Conservation (phyloP, 1,140 invertebrate genomes). For the Brachionus asplanchnoidis region DNA sequence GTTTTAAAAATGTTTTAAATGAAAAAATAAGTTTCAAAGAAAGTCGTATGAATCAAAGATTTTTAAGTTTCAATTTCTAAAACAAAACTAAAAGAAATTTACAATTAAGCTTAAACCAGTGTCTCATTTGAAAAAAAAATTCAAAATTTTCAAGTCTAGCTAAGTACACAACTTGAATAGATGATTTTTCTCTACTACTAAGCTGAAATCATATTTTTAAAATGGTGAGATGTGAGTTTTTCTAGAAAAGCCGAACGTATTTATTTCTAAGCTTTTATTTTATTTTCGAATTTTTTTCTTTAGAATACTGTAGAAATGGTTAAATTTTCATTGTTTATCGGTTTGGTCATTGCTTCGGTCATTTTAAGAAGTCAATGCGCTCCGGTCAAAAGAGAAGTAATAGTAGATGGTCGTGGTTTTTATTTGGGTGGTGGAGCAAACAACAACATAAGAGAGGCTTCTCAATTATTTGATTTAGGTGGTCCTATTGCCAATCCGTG, state of each 20-base stretch:
- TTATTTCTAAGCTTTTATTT: neutral
- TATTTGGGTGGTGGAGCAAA: conserved; percentile 38
- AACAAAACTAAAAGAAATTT: too few relatives aligned
- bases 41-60: neutral
- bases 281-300: neutral
- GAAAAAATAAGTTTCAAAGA: neutral
- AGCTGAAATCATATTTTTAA: neutral
- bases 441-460: conserved; percentile 35
- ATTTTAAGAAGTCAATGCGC: neutral
- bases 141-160: neutral
- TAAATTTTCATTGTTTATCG: neutral
- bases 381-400: neutral
- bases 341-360: neutral
- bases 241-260: neutral
- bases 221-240: neutral
- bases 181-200: neutral
- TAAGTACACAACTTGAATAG: neutral
- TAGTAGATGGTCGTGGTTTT: conserved; percentile 10
- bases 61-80: neutral
- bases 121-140: neutral
- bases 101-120: neutral
- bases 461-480: conserved; percentile 32
- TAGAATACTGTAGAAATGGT: conserved; percentile 30
- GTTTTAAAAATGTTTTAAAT: neutral
- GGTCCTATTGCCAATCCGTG: conserved; percentile 30